Conservation (phyloP, 1,140 invertebrate genomes). For the Drosophila trapezifrons region DNA sequence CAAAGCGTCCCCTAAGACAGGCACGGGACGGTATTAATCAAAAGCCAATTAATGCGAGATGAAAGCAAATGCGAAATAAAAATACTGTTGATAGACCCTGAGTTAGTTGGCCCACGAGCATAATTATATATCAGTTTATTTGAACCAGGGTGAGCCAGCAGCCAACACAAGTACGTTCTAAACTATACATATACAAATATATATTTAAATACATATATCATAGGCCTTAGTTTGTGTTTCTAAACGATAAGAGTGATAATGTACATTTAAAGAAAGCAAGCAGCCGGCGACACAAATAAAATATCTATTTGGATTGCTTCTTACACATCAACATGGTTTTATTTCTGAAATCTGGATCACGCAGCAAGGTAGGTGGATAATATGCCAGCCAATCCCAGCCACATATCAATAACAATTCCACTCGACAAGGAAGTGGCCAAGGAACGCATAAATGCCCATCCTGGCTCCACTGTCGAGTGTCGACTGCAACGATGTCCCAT, state of each 20-base stretch:
- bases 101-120: conserved; percentile 29
- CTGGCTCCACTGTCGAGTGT: conserved; percentile 8
- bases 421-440: conserved; percentile 17
- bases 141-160: conserved; percentile 29
- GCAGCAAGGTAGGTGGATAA: background rate
- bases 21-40: conserved; percentile 30
- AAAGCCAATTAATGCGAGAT: conserved; percentile 32
- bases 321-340: conserved; percentile 12
- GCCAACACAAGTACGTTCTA: conserved; percentile 45
- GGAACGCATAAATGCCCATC: conserved; percentile 20
- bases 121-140: conserved; percentile 42
- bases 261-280: conserved; percentile 63
- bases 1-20: background rate
- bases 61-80: conserved; percentile 7
- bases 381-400: background rate
- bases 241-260: conserved; percentile 74
- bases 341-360: background rate
- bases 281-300: conserved; percentile 42
- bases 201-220: conserved; percentile 70
- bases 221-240: conserved; percentile 80
- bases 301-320: conserved; percentile 65
- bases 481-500: conserved; percentile 33
- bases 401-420: conserved; percentile 22
- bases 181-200: conserved; percentile 48
- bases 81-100: conserved; percentile 30